Conservation (phyloP, 2,797 vertebrate species). For the Numenius phaeopus region DNA sequence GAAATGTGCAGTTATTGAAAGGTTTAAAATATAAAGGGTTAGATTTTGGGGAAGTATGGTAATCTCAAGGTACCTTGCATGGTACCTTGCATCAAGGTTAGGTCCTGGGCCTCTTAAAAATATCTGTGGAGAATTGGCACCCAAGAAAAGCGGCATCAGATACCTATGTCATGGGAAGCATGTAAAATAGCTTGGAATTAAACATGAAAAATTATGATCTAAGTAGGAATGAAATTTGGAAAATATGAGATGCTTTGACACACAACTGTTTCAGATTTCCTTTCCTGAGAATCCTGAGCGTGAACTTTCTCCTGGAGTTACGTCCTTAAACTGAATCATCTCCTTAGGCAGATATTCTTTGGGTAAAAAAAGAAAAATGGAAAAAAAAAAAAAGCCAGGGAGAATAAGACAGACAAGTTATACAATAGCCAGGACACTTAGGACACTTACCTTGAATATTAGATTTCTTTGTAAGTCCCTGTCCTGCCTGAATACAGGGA, state of each 20-base stretch:
- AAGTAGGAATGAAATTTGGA: not conserved
- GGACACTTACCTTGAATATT: not conserved
- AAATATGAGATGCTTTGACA: not conserved
- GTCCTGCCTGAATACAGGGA: not conserved
- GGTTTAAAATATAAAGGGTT: not conserved
- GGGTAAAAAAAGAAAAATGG: not conserved
- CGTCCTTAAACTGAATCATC: not conserved
- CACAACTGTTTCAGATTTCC: not conserved
- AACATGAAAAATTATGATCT: not conserved
- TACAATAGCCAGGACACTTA: not conserved
- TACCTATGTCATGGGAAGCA: not conserved
- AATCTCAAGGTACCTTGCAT: not conserved
- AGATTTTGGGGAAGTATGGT: not conserved
- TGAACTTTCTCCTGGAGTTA: not conserved
- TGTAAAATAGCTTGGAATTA: not conserved
- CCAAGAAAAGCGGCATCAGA: not conserved
- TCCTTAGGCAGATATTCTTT: not conserved
- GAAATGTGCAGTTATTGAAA: not conserved
- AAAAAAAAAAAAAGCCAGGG: not conserved
- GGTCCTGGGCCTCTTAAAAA: not conserved
- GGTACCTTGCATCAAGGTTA: not conserved
- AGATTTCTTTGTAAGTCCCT: not conserved
- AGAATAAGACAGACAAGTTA: not conserved
- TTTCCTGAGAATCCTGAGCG: not conserved
- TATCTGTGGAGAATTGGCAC: not conserved